Evolutionary conservation across 2,113 vertebrate genomes (phyloP).

Genomic region (Tachysurus vachellii): DNA sequence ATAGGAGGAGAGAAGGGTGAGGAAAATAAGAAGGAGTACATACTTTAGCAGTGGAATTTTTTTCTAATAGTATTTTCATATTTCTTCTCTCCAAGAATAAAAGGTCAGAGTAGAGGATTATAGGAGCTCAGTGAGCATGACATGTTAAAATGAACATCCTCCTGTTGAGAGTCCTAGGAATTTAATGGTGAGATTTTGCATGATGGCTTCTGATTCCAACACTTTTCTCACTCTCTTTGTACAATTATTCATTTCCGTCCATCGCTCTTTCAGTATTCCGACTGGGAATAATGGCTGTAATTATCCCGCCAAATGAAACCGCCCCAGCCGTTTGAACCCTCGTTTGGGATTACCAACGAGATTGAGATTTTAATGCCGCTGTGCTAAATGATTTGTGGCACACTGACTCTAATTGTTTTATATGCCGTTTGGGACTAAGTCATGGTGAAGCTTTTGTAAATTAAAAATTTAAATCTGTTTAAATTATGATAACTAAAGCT

Average conservation of each 20-base stretch:
- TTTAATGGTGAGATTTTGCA: conserved; percentile 77
- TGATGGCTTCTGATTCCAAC: conserved; percentile 76
- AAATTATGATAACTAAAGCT: conserved; percentile 3
- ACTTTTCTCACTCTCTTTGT: conserved; percentile 75
- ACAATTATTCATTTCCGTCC: conserved; percentile 82
- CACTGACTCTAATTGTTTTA: conserved; percentile 38
- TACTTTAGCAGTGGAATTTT: conserved; percentile 28
- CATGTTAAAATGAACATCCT: conserved; percentile 62
- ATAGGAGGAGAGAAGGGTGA: not conserved
- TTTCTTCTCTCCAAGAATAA: conserved; percentile 55
- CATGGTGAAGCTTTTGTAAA: conserved; percentile 16
- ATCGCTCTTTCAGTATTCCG: conserved; percentile 47
- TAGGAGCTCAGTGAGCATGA: conserved; percentile 62
- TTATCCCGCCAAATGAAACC: conserved; percentile 77
- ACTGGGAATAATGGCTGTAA: conserved; percentile 76
- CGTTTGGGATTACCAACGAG: conserved; percentile 38
- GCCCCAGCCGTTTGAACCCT: conserved; percentile 21
- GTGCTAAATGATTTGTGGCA: conserved; percentile 35
- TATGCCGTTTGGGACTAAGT: conserved; percentile 18
- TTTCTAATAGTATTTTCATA: conserved; percentile 8
- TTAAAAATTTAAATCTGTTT: conserved; percentile 5
- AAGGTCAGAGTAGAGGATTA: conserved; percentile 56
- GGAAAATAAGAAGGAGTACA: conserved; percentile 30
- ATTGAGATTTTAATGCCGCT: conserved; percentile 38
- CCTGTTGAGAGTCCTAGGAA: conserved; percentile 68